Conservation (phyloP, 2,113 vertebrate species). For the Prochilodus magdalenae region DNA sequence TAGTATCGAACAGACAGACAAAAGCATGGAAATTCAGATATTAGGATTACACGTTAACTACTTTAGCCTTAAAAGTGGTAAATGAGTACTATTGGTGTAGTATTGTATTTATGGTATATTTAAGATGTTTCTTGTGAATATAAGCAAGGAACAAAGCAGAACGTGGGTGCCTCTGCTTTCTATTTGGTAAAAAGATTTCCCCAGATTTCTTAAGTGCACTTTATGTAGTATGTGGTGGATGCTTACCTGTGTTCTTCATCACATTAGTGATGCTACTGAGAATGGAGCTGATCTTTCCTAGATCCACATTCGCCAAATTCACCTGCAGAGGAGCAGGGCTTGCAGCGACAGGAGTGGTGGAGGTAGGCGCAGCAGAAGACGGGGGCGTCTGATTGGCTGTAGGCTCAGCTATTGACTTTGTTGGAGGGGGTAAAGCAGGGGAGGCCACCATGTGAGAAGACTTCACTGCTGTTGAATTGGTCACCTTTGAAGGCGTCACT, state of each 20-base stretch:
- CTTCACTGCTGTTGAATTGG: constrained; percentile 49
- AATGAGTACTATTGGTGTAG: no score
- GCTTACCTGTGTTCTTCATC: constrained; percentile 94
- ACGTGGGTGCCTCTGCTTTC: no score
- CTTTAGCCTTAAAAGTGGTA: no score
- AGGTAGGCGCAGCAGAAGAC: constrained; percentile 46
- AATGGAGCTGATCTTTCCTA: constrained; percentile 98
- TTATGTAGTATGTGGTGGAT: no score
- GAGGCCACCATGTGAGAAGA: constrained; percentile 39
- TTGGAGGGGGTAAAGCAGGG: constrained; percentile 46
- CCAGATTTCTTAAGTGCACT: no score
- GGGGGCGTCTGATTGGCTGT: constrained; percentile 47
- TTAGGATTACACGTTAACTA: no score
- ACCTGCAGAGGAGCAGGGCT: constrained; percentile 77
- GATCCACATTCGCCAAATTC: constrained; percentile 94
- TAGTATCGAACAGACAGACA: no score
- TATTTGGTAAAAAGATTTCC: no score
- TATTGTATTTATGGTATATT: no score
- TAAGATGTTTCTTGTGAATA: no score
- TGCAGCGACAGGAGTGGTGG: constrained; percentile 62
- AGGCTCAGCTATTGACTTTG: constrained; percentile 23
- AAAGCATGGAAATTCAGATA: no score
- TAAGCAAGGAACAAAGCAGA: no score
- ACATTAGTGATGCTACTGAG: constrained; percentile 93
- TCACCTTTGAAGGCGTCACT: constrained; percentile 64